Conservation (phyloP, 2,113 vertebrate genomes). For the Dipodomys merriami region DNA sequence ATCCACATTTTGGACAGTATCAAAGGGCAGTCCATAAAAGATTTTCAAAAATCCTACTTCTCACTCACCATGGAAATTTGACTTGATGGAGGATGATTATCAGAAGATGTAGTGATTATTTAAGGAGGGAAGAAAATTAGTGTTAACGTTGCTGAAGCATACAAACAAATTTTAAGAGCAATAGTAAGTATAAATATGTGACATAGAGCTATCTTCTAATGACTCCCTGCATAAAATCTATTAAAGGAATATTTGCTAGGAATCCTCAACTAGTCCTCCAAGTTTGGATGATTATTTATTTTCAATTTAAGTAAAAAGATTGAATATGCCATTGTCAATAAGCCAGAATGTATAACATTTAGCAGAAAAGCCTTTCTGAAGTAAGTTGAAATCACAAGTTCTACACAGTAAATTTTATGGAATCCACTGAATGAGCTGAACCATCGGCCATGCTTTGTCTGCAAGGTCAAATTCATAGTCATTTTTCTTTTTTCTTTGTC, state of each 20-base stretch:
- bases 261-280: background rate
- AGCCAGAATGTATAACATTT: background rate
- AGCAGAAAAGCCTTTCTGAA: background rate
- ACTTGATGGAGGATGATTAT: background rate
- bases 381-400: background rate
- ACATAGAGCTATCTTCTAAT: background rate
- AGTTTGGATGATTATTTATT: background rate
- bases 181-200: background rate
- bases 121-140: background rate
- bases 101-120: background rate
- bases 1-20: background rate
- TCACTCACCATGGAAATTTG: background rate
- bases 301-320: background rate
- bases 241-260: background rate
- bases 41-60: background rate
- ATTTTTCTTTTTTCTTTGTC: slow-evolving; percentile 50
- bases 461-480: background rate
- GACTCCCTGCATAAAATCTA: background rate
- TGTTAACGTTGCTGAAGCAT: background rate
- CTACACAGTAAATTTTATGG: background rate
- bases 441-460: background rate
- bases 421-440: background rate
- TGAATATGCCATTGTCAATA: background rate
- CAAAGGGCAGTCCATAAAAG: background rate
- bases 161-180: background rate